Conservation (phyloP, 2,888 invertebrate species). For the Caenorhabditis afra region DNA sequence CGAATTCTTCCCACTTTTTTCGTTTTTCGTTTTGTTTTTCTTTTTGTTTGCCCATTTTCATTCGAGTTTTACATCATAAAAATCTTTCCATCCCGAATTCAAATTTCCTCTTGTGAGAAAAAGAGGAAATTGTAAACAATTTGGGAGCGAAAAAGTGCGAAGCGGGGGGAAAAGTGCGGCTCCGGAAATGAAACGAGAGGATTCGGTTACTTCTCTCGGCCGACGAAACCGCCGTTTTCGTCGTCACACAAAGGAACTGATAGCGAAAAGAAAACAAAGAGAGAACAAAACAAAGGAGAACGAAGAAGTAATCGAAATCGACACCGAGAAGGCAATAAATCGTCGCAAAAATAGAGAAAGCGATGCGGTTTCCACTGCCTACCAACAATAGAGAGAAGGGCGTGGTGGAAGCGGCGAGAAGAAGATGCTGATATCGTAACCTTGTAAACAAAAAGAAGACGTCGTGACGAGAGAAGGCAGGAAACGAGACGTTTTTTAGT, state of each 20-base stretch:
- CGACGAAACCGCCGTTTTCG: neutral
- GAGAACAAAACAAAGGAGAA: slow-evolving; percentile 32
- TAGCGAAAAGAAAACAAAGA: slow-evolving; percentile 24
- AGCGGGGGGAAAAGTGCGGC: slow-evolving; percentile 19
- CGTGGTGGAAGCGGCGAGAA: slow-evolving; percentile 23
- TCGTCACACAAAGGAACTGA: slow-evolving; percentile 12
- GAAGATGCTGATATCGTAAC: slow-evolving; percentile 43
- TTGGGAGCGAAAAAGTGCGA: slow-evolving; percentile 9
- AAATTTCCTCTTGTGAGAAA: neutral
- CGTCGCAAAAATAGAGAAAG: slow-evolving; percentile 29
- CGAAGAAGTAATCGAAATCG: slow-evolving; percentile 24
- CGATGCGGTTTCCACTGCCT: slow-evolving; percentile 10
- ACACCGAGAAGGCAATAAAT: slow-evolving; percentile 39
- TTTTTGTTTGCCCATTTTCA: neutral
- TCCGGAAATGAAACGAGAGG: slow-evolving; percentile 39
- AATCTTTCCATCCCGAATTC: no score
- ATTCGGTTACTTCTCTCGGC: slow-evolving; percentile 35
- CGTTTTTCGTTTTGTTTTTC: neutral
- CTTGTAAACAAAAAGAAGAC: slow-evolving; percentile 42
- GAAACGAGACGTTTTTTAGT: slow-evolving; percentile 23
- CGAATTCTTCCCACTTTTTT: neutral
- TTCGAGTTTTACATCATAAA: no score
- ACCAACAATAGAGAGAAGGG: slow-evolving; percentile 43
- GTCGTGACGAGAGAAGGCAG: slow-evolving; percentile 20
- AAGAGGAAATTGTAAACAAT: slow-evolving; percentile 46